Percentiles rank a stretch among this genome's conserved stretches.
These are phyloP conservation scores for Xyrauchen texanus DNA, from an alignment of 2,113 vertebrate species.

Conservation along the genomic window DNA sequence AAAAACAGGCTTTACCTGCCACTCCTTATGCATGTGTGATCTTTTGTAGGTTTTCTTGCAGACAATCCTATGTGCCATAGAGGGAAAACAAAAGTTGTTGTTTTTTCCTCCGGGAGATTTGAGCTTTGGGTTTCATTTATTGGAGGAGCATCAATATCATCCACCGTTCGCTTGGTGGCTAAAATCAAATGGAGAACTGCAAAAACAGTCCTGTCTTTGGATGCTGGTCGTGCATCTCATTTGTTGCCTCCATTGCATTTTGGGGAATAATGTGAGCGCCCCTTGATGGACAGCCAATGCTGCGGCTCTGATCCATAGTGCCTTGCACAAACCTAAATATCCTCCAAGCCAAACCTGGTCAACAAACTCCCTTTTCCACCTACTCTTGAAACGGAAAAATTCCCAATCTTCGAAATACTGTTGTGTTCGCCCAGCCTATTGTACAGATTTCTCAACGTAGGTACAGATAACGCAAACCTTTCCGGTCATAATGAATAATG, in stretches of 20 bases:
- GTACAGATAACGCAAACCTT: constrained; percentile 44
- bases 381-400: neutral
- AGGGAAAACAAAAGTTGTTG: constrained; percentile 16
- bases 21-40: constrained; percentile 52
- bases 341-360: constrained; percentile 58
- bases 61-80: constrained; percentile 80
- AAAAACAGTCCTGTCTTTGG: constrained; percentile 7
- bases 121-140: constrained; percentile 51
- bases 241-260: constrained; percentile 25
- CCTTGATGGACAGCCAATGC: constrained; percentile 60
- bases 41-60: constrained; percentile 59
- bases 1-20: constrained; percentile 51
- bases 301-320: constrained; percentile 64
- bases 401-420: neutral
- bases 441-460: constrained; percentile 24
- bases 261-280: constrained; percentile 55
- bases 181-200: constrained; percentile 11
- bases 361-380: constrained; percentile 37
- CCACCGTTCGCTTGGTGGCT: constrained; percentile 8
- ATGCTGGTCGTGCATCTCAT: constrained; percentile 5
- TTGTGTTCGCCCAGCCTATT: constrained; percentile 15
- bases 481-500: constrained; percentile 43
- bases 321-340: constrained; percentile 69
- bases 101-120: constrained; percentile 71
- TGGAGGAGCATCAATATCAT: constrained; percentile 1